Evolutionary conservation across 2,888 invertebrate genomes (phyloP), one percentile per base, ranked within the genome.

Genomic region (Drosophila diplacantha): DNA sequence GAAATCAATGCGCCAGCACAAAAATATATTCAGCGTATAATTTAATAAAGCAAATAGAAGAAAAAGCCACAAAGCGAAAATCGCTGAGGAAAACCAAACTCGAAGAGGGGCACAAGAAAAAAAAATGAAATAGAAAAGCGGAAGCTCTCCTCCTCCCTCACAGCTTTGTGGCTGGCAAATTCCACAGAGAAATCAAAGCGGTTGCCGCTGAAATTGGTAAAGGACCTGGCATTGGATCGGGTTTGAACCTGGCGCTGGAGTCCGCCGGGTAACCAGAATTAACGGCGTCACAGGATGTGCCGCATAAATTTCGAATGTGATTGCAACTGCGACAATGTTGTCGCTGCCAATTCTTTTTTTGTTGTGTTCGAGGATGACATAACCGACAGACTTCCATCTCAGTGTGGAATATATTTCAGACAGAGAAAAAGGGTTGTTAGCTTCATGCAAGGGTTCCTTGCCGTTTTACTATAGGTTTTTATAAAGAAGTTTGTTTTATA

Each of bases 11-110:
- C 74, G 75, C 67, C 72, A 67, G 71, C 75, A 73, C 63, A 63
- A 66, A 72, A 83, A 83, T 84, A 81, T 82, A 84, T 85, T 81
- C 84, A 84, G 84, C 84, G 81, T 82, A 83, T 84, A 84, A 85
- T 84, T 84, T 82, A 84, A 84, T 84, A 84, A 84, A 82, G 74
- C 77, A 75, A 83, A 81, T 83, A 81, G 72, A 73, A 59, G 51
- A 34, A 67, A 37, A 67, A 59, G 59, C 69, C 62, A 73, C 58
- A 73, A 55, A 58, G 52, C 50, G 38, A 53, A 56, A 56, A 43
- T 59, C 63, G 56, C 38, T 50, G 44, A 58, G 37, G 37, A 55
- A 51, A 59, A 43, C 51, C 61, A n/a, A 68, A 41, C 52, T 20
- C 29, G 20, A 26, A 6, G 24, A 12, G n/a, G 38, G 24, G n/a